These are phyloP conservation scores for Muscina levida DNA, from an alignment of 2,888 invertebrate species.

Conservation along the genomic window DNA sequence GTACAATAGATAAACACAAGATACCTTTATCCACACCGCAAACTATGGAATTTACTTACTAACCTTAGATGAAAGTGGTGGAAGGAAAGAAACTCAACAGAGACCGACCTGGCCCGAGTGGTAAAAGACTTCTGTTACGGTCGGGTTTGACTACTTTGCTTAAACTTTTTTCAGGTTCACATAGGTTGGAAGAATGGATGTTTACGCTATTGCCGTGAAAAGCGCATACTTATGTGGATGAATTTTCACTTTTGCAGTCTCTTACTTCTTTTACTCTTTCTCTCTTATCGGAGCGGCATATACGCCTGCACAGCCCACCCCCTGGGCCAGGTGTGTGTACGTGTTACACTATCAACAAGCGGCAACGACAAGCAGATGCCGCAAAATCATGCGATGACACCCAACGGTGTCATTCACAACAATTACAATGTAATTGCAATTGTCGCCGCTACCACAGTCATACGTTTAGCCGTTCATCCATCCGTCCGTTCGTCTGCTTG, in stretches of 20 bases:
- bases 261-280: neutral
- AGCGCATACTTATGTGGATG: conserved; percentile 61
- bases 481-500: too few relatives aligned
- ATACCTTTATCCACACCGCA: conserved; percentile 39
- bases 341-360: conserved; percentile 9
- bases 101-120: neutral
- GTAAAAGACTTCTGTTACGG: neutral
- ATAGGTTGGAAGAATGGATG: conserved; percentile 9
- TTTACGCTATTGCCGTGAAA: conserved; percentile 53
- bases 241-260: conserved; percentile 58
- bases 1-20: neutral
- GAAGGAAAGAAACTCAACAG: conserved; percentile 7
- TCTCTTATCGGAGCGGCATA: too few relatives aligned
- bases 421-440: conserved; percentile 62
- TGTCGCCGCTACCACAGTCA: conserved; percentile 45
- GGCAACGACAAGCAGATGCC: conserved; percentile 45
- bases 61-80: conserved; percentile 17
- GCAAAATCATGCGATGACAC: conserved; percentile 65
- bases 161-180: conserved; percentile 55
- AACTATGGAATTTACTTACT: conserved; percentile 37
- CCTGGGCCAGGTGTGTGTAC: neutral
- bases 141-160: conserved; percentile 26
- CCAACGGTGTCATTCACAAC: conserved; percentile 65
- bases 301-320: neutral
- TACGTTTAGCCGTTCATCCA: too few relatives aligned